phyloP scores from a whole-genome alignment of 2,888 invertebrate species.

The Macaria liturata region DNA sequence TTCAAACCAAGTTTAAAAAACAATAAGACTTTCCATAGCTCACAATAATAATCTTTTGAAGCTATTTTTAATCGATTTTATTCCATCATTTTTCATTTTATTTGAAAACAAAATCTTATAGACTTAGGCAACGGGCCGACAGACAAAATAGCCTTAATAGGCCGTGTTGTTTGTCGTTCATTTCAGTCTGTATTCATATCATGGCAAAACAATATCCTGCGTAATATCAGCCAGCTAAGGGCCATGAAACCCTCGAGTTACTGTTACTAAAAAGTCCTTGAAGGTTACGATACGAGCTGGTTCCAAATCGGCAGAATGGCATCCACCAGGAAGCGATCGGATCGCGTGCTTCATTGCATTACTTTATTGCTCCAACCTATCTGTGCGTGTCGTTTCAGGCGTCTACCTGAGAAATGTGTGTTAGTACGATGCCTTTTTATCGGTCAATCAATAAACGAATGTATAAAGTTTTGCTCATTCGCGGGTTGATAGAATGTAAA shows the following conservation, averaged over 20 bases:
- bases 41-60: too few relatives aligned
- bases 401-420: conserved; percentile 58
- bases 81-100: too few relatives aligned
- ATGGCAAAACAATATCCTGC: conserved; percentile 19
- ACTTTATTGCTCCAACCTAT: conserved; percentile 37
- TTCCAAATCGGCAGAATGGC: conserved; percentile 31
- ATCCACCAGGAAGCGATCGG: conserved; percentile 63
- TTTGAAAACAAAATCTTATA: too few relatives aligned
- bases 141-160: too few relatives aligned
- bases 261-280: conserved; percentile 61
- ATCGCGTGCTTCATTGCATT: conserved; percentile 63
- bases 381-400: conserved; percentile 61
- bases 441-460: conserved; percentile 53
- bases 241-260: conserved; percentile 47
- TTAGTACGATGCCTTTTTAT: conserved; percentile 57
- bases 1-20: too few relatives aligned
- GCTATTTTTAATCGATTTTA: too few relatives aligned
- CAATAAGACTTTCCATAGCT: too few relatives aligned
- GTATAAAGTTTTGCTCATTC: conserved; percentile 29
- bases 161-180: too few relatives aligned
- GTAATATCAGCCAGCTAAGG: conserved; percentile 18
- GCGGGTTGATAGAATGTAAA: conserved; percentile 7
- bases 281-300: conserved; percentile 55
- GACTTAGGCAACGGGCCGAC: too few relatives aligned
- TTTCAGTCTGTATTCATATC: conserved; percentile 3